Evolutionary conservation across 2,797 vertebrate genomes (phyloP).

Genomic region (Choloepus didactylus): DNA sequence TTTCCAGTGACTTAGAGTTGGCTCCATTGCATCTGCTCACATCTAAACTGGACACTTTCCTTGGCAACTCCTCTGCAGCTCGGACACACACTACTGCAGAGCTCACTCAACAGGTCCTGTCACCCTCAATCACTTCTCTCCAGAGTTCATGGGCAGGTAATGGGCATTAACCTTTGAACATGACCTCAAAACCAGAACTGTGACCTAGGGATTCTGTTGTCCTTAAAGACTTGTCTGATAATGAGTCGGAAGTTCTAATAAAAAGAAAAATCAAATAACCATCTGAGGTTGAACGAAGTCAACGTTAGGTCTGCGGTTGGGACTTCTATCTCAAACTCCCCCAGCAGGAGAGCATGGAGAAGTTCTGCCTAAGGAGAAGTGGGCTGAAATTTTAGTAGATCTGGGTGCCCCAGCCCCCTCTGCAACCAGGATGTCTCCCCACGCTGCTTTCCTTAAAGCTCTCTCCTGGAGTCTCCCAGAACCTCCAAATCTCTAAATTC

Average conservation of each 20-base stretch:
- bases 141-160: background rate
- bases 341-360: accelerated
- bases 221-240: background rate
- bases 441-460: background rate
- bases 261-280: background rate
- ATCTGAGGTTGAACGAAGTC: background rate
- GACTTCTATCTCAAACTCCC: background rate
- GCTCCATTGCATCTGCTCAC: accelerated
- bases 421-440: background rate
- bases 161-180: accelerated
- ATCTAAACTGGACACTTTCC: accelerated
- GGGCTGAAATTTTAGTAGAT: background rate
- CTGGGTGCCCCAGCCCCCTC: accelerated
- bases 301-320: no score
- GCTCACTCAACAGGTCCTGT: accelerated
- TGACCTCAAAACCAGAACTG: background rate
- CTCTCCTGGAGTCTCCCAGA: background rate
- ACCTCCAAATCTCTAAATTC: background rate
- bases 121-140: background rate
- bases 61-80: background rate
- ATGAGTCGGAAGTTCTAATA: background rate
- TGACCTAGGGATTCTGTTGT: background rate
- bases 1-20: background rate
- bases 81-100: accelerated
- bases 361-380: background rate